Conservation (phyloP, 2,888 invertebrate species). For the Orchesellides sinensis region DNA sequence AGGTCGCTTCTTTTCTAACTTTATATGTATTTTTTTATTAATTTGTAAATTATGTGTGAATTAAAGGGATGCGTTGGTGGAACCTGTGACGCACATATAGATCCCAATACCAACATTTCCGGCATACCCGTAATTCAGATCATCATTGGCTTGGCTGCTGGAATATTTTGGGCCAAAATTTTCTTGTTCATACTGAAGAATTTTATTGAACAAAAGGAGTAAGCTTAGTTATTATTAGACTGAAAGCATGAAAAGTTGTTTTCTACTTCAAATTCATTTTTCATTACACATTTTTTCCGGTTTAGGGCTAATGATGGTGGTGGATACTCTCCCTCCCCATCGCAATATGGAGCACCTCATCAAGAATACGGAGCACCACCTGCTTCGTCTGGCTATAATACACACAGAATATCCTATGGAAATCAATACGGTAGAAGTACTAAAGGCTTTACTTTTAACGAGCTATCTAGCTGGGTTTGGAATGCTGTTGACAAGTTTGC, state of each 20-base stretch:
- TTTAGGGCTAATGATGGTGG: background rate
- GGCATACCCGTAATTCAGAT: constrained; percentile 72
- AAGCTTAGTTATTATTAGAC: too few relatives aligned
- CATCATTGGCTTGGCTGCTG: constrained; percentile 63
- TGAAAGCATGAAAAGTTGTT: background rate
- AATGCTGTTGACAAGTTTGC: constrained; percentile 44
- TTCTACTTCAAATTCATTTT: too few relatives aligned
- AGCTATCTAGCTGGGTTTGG: constrained; percentile 53
- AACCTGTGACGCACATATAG: constrained; percentile 35
- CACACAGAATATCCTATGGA: constrained; percentile 12
- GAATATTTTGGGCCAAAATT: constrained; percentile 69
- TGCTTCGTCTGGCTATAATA: constrained; percentile 7
- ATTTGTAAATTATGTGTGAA: too few relatives aligned
- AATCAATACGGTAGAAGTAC: constrained; percentile 46
- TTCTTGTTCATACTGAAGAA: constrained; percentile 70
- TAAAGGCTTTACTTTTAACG: constrained; percentile 34
- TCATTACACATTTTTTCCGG: background rate
- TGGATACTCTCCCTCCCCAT: constrained; percentile 50
- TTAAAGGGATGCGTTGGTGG: constrained; percentile 66
- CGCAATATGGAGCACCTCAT: constrained; percentile 46
- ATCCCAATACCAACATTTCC: constrained; percentile 64
- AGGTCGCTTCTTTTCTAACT: background rate
- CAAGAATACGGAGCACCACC: constrained; percentile 47
- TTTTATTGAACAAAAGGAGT: constrained; percentile 51
- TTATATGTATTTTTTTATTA: background rate